These are phyloP conservation scores for Prolemur simus DNA, from an alignment of 2,113 vertebrate genomes.

Conservation along the genomic window DNA sequence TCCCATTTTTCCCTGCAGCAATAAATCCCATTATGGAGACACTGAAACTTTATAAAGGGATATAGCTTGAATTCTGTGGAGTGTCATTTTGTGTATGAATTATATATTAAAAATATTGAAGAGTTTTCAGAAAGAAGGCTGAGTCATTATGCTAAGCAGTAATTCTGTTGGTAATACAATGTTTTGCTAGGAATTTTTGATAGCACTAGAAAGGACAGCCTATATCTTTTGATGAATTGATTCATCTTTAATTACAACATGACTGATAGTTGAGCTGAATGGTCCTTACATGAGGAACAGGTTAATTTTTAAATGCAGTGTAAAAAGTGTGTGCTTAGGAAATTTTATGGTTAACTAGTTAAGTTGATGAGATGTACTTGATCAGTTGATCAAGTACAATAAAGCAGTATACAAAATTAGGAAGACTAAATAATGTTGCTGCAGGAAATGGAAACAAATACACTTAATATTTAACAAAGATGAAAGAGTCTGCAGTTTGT, in stretches of 20 bases:
- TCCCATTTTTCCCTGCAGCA: not conserved
- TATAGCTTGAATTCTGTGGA: constrained; percentile 81
- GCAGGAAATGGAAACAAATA: not conserved
- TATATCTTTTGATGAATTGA: constrained; percentile 51
- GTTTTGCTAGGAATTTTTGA: not conserved
- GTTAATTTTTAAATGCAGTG: constrained; percentile 39
- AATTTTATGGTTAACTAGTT: constrained; percentile 1
- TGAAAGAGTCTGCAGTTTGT: not conserved
- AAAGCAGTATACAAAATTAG: not conserved
- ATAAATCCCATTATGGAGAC: constrained; percentile 72
- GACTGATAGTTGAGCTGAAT: not conserved
- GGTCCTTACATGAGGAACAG: not conserved
- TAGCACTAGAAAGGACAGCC: constrained; percentile 23
- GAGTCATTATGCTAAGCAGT: constrained; percentile 30
- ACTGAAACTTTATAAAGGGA: constrained; percentile 75
- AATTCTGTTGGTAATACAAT: constrained; percentile 23
- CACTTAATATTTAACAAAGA: not conserved
- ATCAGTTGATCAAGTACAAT: not conserved
- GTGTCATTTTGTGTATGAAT: constrained; percentile 83
- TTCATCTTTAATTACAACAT: constrained; percentile 71
- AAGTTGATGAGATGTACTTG: not conserved
- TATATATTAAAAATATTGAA: constrained; percentile 49
- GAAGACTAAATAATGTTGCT: not conserved
- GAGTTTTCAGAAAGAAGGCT: constrained; percentile 44
- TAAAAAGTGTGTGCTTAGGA: not conserved